Conservation (phyloP, 2,113 vertebrate genomes). For the Ondatra zibethicus region DNA sequence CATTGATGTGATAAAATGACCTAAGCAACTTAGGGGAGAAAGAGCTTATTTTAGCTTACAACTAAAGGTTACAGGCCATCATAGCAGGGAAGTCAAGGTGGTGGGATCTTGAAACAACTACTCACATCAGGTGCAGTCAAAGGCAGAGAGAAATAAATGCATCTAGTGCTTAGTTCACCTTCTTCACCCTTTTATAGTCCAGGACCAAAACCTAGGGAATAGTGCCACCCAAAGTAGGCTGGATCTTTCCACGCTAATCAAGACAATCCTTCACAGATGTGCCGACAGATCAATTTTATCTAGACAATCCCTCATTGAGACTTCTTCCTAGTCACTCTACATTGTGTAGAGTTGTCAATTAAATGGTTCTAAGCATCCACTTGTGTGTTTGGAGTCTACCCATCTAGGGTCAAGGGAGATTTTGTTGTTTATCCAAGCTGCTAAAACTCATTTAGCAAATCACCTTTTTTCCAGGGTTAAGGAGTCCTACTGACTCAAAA, state of each 20-base stretch:
- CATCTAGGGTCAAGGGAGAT: too few relatives aligned
- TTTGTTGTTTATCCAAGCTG: not conserved
- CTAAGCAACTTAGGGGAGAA: not conserved
- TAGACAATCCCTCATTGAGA: not conserved
- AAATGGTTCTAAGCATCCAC: not conserved
- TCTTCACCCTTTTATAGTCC: too few relatives aligned
- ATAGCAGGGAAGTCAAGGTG: not conserved
- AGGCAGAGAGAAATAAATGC: not conserved
- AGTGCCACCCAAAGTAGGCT: not conserved
- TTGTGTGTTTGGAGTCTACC: not conserved
- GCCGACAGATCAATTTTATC: not conserved
- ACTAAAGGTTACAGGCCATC: not conserved
- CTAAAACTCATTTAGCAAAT: not conserved
- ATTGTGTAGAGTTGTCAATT: not conserved
- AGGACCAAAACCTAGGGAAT: not conserved
- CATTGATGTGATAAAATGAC: not conserved
- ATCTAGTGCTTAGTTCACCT: not conserved
- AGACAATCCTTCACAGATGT: not conserved
- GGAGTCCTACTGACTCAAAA: not conserved
- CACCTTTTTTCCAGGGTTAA: not conserved
- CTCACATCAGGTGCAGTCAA: too few relatives aligned
- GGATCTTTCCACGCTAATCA: not conserved
- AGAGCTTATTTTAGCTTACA: not conserved
- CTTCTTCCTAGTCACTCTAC: not conserved
- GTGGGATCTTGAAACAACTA: not conserved